A percentile compares a stretch with the other conserved stretches of the same genome.
Conservation (phyloP, 2,113 vertebrate genomes). For the Syngnathoides biaculeatus region DNA sequence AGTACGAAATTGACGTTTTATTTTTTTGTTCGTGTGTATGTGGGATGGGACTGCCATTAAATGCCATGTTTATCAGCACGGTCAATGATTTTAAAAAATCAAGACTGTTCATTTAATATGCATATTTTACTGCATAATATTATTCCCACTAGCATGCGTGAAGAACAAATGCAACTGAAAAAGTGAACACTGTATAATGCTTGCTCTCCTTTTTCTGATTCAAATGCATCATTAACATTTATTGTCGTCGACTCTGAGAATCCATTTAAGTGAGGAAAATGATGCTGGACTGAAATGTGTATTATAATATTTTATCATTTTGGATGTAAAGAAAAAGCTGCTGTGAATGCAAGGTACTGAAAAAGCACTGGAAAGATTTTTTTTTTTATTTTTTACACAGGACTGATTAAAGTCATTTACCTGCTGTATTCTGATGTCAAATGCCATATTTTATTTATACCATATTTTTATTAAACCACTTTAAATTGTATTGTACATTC, state of each 20-base stretch:
- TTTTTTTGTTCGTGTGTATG: constrained; percentile 21
- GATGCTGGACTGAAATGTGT: constrained; percentile 13
- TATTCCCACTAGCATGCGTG: not conserved
- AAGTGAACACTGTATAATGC: not conserved
- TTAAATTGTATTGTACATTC: constrained; percentile 6
- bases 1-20: constrained; percentile 58
- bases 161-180: constrained; percentile 19
- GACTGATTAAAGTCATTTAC: constrained; percentile 25
- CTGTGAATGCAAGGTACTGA: constrained; percentile 35
- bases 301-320: constrained; percentile 19
- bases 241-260: not conserved
- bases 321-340: constrained; percentile 15
- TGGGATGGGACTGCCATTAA: constrained; percentile 6
- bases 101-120: constrained; percentile 1
- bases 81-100: constrained; percentile 12
- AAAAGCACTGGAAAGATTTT: constrained; percentile 22
- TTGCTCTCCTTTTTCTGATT: not conserved
- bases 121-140: constrained; percentile 23
- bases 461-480: constrained; percentile 62
- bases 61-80: not conserved
- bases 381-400: constrained; percentile 42
- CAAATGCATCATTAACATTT: not conserved
- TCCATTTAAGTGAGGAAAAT: not conserved
- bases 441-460: constrained; percentile 67
- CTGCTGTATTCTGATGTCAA: constrained; percentile 43